These are phyloP conservation scores for Alexandromys fortis DNA, from an alignment of 2,113 vertebrate species.

Conservation along the genomic window DNA sequence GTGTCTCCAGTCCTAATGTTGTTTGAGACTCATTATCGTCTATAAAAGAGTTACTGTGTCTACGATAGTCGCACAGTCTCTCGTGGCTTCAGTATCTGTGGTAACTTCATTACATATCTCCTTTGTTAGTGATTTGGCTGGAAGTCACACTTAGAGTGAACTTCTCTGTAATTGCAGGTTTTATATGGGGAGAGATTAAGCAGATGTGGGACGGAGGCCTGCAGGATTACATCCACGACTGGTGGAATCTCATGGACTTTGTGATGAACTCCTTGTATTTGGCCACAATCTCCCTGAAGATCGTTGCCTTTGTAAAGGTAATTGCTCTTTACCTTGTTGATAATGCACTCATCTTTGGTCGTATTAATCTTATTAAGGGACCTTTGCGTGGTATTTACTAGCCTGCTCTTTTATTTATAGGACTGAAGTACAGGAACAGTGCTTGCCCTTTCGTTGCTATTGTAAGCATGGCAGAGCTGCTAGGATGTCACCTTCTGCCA, in stretches of 20 bases:
- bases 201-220: constrained; percentile 99
- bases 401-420: background rate
- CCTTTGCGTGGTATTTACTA: background rate
- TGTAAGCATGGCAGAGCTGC: background rate
- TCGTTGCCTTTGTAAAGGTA: constrained; percentile 97
- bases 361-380: background rate
- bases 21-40: background rate
- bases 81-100: background rate
- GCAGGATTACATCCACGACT: constrained; percentile 97
- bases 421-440: background rate
- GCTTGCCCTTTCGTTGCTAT: background rate
- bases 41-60: background rate
- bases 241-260: constrained; percentile 99
- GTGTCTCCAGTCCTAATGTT: background rate
- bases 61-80: background rate
- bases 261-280: constrained; percentile 98
- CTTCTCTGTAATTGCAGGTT: constrained; percentile 88
- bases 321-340: constrained; percentile 29
- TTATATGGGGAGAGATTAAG: constrained; percentile 99
- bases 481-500: background rate
- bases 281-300: constrained; percentile 97
- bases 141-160: constrained; percentile 68
- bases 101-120: background rate
- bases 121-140: background rate
- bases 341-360: background rate